Percentiles rank a stretch among this genome's conserved stretches.
These are phyloP conservation scores for Anaspis maculata DNA, from an alignment of 2,888 invertebrate genomes.

Conservation along the genomic window DNA sequence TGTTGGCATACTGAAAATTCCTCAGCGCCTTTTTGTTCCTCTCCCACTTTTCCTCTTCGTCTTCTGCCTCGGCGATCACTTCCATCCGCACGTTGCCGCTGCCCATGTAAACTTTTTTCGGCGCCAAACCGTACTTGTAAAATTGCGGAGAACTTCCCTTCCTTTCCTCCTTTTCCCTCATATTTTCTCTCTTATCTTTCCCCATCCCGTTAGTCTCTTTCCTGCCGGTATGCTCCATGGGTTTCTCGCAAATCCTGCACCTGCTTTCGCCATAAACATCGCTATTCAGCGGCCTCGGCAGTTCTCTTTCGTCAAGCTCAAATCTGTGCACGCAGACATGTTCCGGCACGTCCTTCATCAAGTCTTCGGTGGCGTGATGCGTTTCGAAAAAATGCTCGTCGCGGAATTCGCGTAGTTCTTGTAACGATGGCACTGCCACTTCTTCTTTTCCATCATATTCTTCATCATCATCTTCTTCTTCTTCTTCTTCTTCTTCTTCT, in stretches of 20 bases:
- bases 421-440: neutral
- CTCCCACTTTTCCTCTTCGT: neutral
- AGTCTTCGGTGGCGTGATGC: constrained; percentile 31
- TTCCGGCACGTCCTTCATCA: constrained; percentile 20
- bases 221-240: too few species aligned
- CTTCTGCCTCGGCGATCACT: constrained; percentile 1
- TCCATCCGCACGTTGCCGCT: constrained; percentile 5
- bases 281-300: constrained; percentile 46
- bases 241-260: constrained; percentile 47
- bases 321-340: constrained; percentile 50
- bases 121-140: constrained; percentile 8
- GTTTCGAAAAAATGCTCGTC: constrained; percentile 51
- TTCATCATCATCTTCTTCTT: too few species aligned
- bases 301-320: constrained; percentile 49
- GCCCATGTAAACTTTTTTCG: constrained; percentile 7
- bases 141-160: constrained; percentile 5
- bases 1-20: constrained; percentile 10
- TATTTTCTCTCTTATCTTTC: neutral
- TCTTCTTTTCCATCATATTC: neutral
- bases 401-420: constrained; percentile 42
- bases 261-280: constrained; percentile 44
- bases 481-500: too few species aligned
- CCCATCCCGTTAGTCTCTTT: neutral
- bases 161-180: neutral
- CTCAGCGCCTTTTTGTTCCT: neutral